These are phyloP conservation scores for Aphis craccivora DNA, from an alignment of 1,140 invertebrate species.

Conservation along the genomic window DNA sequence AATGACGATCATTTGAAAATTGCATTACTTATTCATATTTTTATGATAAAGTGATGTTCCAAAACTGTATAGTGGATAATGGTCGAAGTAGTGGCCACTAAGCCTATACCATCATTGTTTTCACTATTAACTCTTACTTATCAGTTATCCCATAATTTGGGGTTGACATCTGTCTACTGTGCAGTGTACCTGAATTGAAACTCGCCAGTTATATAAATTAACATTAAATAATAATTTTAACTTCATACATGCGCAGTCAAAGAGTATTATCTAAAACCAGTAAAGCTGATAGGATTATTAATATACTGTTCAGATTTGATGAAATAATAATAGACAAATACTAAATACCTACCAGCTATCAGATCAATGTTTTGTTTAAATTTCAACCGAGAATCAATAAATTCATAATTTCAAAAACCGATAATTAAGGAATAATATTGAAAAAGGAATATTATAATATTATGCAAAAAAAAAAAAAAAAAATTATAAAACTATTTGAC, in stretches of 20 bases:
- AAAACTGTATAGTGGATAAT: neutral
- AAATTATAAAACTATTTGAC: neutral
- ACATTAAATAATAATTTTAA: neutral
- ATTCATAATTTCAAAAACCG: neutral
- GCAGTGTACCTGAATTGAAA: neutral
- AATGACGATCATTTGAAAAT: neutral
- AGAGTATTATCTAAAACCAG: neutral
- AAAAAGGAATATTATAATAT: neutral
- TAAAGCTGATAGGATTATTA: neutral
- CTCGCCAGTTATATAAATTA: neutral
- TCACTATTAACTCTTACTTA: neutral
- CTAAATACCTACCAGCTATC: neutral
- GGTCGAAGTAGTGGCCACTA: neutral
- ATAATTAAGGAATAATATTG: neutral
- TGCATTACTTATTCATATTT: neutral
- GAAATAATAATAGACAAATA: neutral
- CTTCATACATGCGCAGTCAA: neutral
- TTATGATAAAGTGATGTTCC: neutral
- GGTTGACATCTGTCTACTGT: neutral
- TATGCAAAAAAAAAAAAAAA: neutral
- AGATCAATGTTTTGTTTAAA: neutral
- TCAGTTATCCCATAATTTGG: neutral
- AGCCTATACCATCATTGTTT: neutral
- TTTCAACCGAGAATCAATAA: neutral
- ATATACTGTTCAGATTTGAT: neutral